These are phyloP conservation scores for Phrynocephalus guinanensis DNA, from an alignment of 2,797 vertebrate genomes.

Conservation along the genomic window DNA sequence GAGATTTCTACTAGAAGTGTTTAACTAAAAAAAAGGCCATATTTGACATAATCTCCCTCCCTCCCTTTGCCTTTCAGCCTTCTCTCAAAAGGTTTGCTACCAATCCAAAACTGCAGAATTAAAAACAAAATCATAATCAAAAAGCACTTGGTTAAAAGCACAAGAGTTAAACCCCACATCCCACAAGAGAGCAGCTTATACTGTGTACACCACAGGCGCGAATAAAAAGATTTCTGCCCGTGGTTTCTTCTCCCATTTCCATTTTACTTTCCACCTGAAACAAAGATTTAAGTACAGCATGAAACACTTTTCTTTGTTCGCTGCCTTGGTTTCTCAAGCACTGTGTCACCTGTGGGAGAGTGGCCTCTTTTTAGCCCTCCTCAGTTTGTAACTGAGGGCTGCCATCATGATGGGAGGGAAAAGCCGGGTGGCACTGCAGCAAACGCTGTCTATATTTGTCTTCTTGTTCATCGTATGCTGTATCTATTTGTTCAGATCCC, in stretches of 20 bases:
- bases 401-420: constrained; percentile 32
- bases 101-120: background rate
- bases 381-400: constrained; percentile 50
- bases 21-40: no score
- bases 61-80: background rate
- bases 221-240: background rate
- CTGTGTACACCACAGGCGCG: background rate
- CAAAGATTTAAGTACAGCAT: background rate
- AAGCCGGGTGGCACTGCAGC: constrained; percentile 32
- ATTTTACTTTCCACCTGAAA: background rate
- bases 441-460: constrained; percentile 53
- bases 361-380: constrained; percentile 47
- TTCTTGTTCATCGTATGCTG: constrained; percentile 52
- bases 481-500: constrained; percentile 59
- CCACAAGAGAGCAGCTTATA: background rate
- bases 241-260: background rate
- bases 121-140: background rate
- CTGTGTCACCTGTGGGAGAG: constrained; percentile 46
- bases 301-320: background rate
- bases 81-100: background rate
- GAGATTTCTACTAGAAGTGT: background rate
- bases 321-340: constrained; percentile 39
- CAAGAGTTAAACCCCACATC: background rate
- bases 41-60: background rate
- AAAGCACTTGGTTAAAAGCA: background rate